Conservation (phyloP, 2,797 vertebrate genomes). For the Artibeus lituratus region DNA sequence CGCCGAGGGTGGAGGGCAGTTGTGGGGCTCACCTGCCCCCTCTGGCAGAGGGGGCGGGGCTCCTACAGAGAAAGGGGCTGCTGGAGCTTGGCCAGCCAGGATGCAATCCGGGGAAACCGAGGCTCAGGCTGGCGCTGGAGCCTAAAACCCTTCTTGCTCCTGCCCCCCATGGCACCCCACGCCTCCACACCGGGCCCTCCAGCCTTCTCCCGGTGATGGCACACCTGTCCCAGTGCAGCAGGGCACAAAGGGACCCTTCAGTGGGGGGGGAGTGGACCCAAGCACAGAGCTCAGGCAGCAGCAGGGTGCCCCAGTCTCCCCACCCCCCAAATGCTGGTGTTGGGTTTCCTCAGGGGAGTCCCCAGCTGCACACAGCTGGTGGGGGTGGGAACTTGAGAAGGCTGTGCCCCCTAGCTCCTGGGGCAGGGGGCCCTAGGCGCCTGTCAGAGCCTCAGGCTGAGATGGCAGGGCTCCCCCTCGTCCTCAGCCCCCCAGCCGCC, state of each 20-base stretch:
- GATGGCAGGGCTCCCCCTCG: neutral
- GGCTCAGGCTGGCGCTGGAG: neutral
- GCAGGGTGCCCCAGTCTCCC: neutral
- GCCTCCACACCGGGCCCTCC: fast-evolving
- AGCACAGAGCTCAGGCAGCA: neutral
- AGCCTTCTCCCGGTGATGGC: fast-evolving
- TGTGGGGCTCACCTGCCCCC: fast-evolving
- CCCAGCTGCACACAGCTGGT: slow-evolving; percentile 72
- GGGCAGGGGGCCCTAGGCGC: neutral
- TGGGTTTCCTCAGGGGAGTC: neutral
- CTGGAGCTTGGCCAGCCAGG: too few species aligned
- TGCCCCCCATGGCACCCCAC: fast-evolving
- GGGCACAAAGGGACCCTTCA: neutral
- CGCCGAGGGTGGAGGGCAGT: fast-evolving
- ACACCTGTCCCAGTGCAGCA: neutral
- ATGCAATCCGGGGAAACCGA: neutral
- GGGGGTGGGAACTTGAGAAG: slow-evolving; percentile 42
- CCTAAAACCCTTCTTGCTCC: neutral
- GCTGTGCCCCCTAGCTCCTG: neutral
- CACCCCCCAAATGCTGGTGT: neutral
- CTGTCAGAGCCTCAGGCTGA: neutral
- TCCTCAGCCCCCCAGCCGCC: neutral
- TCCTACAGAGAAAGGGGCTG: neutral
- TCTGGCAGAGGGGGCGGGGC: fast-evolving
- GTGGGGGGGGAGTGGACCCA: fast-evolving